These are phyloP conservation scores for Trichacis sp. DNA, from an alignment of 2,888 invertebrate genomes.

Conservation along the genomic window DNA sequence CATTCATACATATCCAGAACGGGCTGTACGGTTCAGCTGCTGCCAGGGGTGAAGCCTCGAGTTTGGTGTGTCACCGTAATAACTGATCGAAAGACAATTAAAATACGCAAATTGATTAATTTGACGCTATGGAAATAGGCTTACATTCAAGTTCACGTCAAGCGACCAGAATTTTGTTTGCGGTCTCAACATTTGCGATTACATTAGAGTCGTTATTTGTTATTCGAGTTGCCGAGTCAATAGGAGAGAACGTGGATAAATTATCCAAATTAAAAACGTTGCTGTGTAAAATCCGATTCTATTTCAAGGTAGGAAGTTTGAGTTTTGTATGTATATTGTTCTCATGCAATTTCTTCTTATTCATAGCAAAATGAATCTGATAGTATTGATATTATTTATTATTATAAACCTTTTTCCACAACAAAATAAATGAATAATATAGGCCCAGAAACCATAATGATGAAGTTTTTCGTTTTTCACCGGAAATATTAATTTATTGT, in stretches of 20 bases:
- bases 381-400: too few species aligned
- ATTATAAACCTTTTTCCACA: too few species aligned
- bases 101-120: conserved; percentile 27
- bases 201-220: neutral
- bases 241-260: neutral
- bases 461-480: too few species aligned
- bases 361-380: too few species aligned
- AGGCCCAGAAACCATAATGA: too few species aligned
- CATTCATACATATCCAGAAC: conserved; percentile 67
- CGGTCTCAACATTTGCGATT: too few species aligned
- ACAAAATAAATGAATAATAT: too few species aligned
- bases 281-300: too few species aligned
- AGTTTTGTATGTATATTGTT: too few species aligned
- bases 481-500: too few species aligned
- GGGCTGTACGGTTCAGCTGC: conserved; percentile 68
- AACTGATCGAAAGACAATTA: conserved; percentile 30
- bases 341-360: too few species aligned
- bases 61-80: conserved; percentile 26
- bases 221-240: too few species aligned
- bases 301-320: neutral
- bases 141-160: conserved; percentile 27
- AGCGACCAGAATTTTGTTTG: conserved; percentile 1
- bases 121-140: conserved; percentile 19
- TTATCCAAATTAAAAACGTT: neutral
- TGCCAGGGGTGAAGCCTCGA: conserved; percentile 47